Evolutionary conservation across 2,888 invertebrate species (phyloP).

Genomic region (Protonemura montana): DNA sequence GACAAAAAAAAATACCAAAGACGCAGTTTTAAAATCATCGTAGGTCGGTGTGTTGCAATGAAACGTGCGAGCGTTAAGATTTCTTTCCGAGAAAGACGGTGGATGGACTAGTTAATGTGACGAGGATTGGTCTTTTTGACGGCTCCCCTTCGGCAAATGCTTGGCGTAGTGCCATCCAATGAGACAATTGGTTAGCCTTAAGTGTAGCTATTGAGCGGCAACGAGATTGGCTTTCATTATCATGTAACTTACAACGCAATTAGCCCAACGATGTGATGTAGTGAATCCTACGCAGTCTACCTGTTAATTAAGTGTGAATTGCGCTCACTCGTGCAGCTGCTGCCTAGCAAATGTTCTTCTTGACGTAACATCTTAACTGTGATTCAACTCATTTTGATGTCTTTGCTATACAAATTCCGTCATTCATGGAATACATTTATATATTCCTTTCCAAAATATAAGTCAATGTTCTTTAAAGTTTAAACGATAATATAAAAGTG

Average conservation of each 20-base stretch:
- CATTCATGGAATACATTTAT: conserved; percentile 44
- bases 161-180: conserved; percentile 29
- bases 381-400: conserved; percentile 50
- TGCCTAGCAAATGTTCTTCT: conserved; percentile 39
- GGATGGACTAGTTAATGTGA: conserved; percentile 44
- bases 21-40: conserved; percentile 43
- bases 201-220: conserved; percentile 30
- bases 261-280: conserved; percentile 46
- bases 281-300: conserved; percentile 41
- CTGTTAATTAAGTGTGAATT: conserved; percentile 38
- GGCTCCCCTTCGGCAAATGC: conserved; percentile 13
- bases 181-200: conserved; percentile 31
- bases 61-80: conserved; percentile 32
- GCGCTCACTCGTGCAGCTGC: conserved; percentile 40
- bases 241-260: conserved; percentile 45
- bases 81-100: conserved; percentile 50
- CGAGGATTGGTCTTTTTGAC: conserved; percentile 33
- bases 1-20: conserved; percentile 48
- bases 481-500: conserved; percentile 28
- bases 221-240: conserved; percentile 29
- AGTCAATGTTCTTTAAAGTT: conserved; percentile 45
- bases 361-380: conserved; percentile 49
- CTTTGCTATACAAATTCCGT: conserved; percentile 49
- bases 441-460: conserved; percentile 48
- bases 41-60: conserved; percentile 27